Conservation (phyloP, 2,888 invertebrate genomes). For the Pteria penguin region DNA sequence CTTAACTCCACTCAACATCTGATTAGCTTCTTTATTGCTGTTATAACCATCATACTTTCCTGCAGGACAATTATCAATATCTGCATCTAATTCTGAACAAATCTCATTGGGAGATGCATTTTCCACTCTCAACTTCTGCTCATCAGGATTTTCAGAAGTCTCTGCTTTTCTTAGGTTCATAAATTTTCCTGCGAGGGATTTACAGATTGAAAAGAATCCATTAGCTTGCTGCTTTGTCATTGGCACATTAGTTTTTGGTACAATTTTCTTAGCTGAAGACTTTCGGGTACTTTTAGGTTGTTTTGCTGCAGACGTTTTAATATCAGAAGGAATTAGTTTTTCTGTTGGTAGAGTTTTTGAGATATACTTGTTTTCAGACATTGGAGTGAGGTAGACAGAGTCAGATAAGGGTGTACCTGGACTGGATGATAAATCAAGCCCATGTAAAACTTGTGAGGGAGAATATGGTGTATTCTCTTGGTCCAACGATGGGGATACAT, state of each 20-base stretch:
- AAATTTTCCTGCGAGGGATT: constrained; percentile 52
- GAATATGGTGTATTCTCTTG: neutral
- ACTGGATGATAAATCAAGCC: neutral
- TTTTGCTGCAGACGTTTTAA: neutral
- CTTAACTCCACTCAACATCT: too few relatives aligned
- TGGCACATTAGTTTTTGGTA: neutral
- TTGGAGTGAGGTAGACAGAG: neutral
- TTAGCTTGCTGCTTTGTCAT: neutral
- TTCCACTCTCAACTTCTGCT: neutral
- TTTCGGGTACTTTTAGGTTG: neutral
- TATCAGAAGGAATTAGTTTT: neutral
- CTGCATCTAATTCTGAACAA: neutral
- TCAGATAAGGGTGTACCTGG: constrained; percentile 3
- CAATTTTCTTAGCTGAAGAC: neutral
- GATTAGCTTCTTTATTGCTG: too few relatives aligned
- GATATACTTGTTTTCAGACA: neutral
- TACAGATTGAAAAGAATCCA: constrained; percentile 48
- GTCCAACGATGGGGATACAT: neutral
- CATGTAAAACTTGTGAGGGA: constrained; percentile 1
- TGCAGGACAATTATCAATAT: neutral
- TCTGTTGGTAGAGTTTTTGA: neutral
- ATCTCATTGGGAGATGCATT: neutral
- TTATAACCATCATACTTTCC: too few relatives aligned
- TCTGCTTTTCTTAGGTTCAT: constrained; percentile 47
- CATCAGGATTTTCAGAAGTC: neutral